Evolutionary conservation across 2,113 vertebrate genomes (phyloP).

Genomic region (Eira barbara): DNA sequence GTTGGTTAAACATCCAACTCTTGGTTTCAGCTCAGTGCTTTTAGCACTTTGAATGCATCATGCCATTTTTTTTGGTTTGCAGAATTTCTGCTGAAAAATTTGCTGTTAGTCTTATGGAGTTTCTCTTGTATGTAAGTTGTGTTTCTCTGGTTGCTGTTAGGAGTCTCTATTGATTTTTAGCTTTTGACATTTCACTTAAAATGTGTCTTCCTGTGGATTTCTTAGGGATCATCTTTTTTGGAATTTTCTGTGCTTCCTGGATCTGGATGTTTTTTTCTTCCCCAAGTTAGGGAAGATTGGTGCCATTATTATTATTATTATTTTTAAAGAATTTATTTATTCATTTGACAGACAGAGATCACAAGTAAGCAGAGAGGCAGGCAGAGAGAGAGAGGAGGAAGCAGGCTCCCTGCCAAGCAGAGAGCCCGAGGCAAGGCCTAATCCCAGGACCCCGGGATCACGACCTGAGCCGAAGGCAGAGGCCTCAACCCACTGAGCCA

Average conservation of each 20-base stretch:
- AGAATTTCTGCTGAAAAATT: not conserved
- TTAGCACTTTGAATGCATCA: not conserved
- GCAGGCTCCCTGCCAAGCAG: no score
- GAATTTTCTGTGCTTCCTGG: not conserved
- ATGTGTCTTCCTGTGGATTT: not conserved
- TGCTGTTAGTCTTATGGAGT: not conserved
- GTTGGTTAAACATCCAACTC: no score
- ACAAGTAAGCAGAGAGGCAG: no score
- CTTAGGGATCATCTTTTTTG: not conserved
- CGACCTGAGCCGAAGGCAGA: no score
- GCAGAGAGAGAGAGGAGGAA: no score
- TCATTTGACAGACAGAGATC: no score
- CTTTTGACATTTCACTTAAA: not conserved
- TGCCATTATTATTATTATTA: not conserved
- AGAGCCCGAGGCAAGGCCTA: no score
- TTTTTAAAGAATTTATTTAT: not conserved
- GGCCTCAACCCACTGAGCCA: no score
- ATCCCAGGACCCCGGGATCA: no score
- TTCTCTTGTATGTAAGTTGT: not conserved
- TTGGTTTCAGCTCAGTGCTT: not conserved
- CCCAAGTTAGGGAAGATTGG: not conserved
- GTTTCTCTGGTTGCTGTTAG: not conserved
- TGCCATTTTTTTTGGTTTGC: not conserved
- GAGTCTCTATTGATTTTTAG: not conserved
- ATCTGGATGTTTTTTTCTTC: not conserved